Evolutionary conservation across 2,797 vertebrate species (phyloP).

Genomic region (Coregonus sp.): DNA sequence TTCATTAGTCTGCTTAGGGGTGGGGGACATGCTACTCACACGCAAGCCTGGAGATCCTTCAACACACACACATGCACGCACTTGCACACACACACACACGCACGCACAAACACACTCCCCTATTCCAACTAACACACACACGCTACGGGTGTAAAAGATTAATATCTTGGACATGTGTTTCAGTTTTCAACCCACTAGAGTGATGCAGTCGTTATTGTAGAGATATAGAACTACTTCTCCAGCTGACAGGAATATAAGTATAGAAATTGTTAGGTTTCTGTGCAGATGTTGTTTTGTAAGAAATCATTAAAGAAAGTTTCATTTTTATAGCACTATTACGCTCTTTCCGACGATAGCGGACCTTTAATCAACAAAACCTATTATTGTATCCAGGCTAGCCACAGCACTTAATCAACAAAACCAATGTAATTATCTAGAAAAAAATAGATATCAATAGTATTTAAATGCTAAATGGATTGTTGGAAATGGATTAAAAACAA

Average conservation of each 20-base stretch:
- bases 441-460: not conserved
- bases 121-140: no score
- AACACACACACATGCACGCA: slow-evolving; percentile 25
- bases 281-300: not conserved
- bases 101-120: no score
- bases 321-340: not conserved
- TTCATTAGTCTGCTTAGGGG: slow-evolving; percentile 60
- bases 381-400: not conserved
- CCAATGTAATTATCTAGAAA: not conserved
- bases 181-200: not conserved
- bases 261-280: not conserved
- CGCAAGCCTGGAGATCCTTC: not conserved
- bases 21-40: slow-evolving; percentile 19
- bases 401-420: not conserved
- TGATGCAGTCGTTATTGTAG: not conserved
- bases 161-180: no score
- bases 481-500: not conserved
- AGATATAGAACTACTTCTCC: not conserved
- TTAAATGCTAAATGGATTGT: not conserved
- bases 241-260: not conserved
- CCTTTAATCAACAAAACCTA: not conserved
- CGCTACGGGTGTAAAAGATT: no score
- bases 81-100: not conserved
- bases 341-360: not conserved
- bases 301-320: not conserved